phyloP scores from a whole-genome alignment of 2,113 vertebrate genomes.

The Phoxinus phoxinus region DNA sequence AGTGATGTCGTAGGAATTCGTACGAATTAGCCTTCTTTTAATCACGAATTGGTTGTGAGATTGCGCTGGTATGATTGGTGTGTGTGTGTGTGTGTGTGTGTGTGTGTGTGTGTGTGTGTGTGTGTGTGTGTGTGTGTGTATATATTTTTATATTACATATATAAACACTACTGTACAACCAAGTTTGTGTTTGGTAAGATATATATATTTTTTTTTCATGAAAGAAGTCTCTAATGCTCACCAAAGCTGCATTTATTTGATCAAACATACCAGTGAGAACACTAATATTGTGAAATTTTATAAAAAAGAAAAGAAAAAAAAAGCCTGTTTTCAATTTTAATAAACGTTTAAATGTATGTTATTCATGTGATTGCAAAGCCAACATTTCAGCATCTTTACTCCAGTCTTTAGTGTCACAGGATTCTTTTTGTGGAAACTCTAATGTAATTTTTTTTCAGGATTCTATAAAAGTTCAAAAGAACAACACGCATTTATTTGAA shows the following conservation, averaged over 20 bases:
- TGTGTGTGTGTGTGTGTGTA: background rate
- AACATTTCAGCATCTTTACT: background rate
- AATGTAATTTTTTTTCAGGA: background rate
- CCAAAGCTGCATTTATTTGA: background rate
- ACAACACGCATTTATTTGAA: too few relatives aligned
- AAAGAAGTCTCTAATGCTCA: background rate
- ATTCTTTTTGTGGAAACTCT: background rate
- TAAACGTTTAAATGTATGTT: background rate
- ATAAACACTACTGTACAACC: background rate
- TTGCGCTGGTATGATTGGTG: background rate
- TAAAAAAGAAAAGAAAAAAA: too few relatives aligned
- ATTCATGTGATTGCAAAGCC: background rate
- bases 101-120: background rate
- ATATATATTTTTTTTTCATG: background rate
- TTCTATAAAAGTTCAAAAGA: background rate
- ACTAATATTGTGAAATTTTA: too few relatives aligned
- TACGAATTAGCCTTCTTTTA: too few relatives aligned
- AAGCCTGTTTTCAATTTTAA: background rate
- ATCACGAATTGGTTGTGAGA: too few relatives aligned
- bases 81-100: background rate
- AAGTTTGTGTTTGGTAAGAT: background rate
- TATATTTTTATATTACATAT: background rate
- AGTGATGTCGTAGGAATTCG: too few relatives aligned
- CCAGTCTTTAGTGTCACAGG: background rate
- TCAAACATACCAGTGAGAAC: too few relatives aligned